phyloP scores from a whole-genome alignment of 1,140 invertebrate genomes.

The Asobara japonica region DNA sequence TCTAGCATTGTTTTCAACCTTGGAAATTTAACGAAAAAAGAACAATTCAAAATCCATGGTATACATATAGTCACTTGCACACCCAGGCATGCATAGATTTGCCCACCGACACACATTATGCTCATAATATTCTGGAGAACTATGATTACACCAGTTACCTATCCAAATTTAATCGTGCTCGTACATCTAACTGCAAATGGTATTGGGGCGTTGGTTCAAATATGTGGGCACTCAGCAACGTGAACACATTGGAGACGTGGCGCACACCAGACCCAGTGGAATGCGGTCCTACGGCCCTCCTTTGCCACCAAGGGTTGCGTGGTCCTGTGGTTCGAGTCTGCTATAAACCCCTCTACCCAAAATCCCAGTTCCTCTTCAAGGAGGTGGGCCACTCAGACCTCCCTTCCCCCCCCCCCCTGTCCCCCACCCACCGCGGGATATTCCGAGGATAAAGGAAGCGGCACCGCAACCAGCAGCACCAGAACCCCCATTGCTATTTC shows the following conservation, averaged over 20 bases:
- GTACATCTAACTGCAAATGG: conserved; percentile 13
- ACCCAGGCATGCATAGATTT: no score
- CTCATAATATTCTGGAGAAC: no score
- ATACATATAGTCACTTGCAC: no score
- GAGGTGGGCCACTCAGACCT: neutral
- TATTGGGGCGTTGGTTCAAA: conserved; percentile 17
- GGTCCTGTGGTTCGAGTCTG: conserved; percentile 29
- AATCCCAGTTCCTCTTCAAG: neutral
- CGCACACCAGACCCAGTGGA: conserved; percentile 50
- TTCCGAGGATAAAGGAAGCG: neutral
- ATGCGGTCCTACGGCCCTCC: conserved; percentile 54
- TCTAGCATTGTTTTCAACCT: no score
- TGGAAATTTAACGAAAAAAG: no score
- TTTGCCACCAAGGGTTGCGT: conserved; percentile 30
- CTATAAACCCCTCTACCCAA: neutral
- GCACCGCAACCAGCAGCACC: conserved; percentile 9
- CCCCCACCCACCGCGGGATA: neutral
- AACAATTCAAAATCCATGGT: no score
- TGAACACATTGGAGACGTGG: conserved; percentile 29
- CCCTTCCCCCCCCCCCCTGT: neutral
- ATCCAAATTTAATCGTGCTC: neutral
- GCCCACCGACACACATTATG: no score
- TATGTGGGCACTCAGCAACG: neutral
- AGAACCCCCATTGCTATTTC: conserved; percentile 1
- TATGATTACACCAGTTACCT: neutral